Evolutionary conservation across 2,888 invertebrate species (phyloP).

Genomic region (Drosophila tripunctata): DNA sequence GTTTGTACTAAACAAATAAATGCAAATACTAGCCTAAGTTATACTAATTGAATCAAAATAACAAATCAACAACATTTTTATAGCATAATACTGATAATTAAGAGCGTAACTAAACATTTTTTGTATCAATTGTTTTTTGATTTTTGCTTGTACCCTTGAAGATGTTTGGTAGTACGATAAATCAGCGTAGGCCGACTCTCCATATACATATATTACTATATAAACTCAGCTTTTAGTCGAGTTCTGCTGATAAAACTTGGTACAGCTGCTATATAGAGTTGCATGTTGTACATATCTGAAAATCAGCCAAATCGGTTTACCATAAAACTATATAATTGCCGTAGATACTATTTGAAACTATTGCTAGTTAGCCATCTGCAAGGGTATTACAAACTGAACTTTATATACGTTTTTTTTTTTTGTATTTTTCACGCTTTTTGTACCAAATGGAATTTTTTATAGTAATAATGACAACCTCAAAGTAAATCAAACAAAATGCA

Average conservation of each 20-base stretch:
- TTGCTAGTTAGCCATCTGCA: not conserved
- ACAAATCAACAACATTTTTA: constrained; percentile 23
- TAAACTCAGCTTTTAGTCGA: too few relatives aligned
- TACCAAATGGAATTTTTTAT: constrained; percentile 22
- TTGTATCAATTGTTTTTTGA: constrained; percentile 4
- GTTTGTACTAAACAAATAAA: constrained; percentile 55
- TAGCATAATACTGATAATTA: constrained; percentile 45
- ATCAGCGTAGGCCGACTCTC: too few relatives aligned
- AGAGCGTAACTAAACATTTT: constrained; percentile 30
- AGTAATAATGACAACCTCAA: constrained; percentile 35
- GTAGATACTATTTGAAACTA: not conserved
- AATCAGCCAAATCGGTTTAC: too few relatives aligned
- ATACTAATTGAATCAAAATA: constrained; percentile 40
- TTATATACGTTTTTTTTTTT: not conserved
- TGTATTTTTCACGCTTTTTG: constrained; percentile 27
- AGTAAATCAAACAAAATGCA: constrained; percentile 47
- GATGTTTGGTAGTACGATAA: too few relatives aligned
- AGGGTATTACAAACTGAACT: not conserved
- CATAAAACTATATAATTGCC: too few relatives aligned
- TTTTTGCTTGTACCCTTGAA: too few relatives aligned
- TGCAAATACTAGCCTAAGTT: constrained; percentile 37
- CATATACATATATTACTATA: too few relatives aligned
- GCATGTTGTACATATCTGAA: too few relatives aligned
- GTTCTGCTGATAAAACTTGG: not conserved
- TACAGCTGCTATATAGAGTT: not conserved